Conservation (phyloP, 2,113 vertebrate species). For the Asarcornis scutulata region DNA sequence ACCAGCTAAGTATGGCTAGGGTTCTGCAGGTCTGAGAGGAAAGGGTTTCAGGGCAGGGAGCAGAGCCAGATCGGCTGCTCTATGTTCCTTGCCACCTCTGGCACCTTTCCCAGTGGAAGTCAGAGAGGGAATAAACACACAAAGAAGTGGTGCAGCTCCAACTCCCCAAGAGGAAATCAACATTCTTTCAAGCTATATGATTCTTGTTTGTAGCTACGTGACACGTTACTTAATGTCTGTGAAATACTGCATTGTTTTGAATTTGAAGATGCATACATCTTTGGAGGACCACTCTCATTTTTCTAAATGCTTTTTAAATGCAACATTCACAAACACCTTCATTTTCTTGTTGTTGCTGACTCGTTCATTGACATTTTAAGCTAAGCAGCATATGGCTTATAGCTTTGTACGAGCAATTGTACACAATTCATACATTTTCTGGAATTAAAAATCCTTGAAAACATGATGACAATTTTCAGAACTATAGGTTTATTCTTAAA, state of each 20-base stretch:
- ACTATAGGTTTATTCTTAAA: conserved; percentile 16
- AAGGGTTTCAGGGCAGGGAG: conserved; percentile 32
- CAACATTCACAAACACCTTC: conserved; percentile 63
- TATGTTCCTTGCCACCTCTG: neutral
- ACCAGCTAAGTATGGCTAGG: neutral
- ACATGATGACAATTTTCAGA: conserved; percentile 26
- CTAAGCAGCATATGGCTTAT: conserved; percentile 66
- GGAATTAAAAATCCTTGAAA: conserved; percentile 34
- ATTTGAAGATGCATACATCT: neutral
- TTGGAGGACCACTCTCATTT: neutral
- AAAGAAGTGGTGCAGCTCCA: conserved; percentile 15
- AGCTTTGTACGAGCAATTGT: conserved; percentile 46
- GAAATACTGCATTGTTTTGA: conserved; percentile 32
- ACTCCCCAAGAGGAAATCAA: conserved; percentile 27
- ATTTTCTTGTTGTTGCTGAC: conserved; percentile 60
- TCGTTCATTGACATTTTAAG: conserved; percentile 57
- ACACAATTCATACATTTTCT: conserved; percentile 49
- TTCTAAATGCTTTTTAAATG: conserved; percentile 58
- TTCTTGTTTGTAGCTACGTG: conserved; percentile 58
- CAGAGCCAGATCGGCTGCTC: neutral
- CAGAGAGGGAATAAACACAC: conserved; percentile 51
- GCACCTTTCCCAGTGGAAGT: conserved; percentile 8
- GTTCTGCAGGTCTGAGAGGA: conserved; percentile 3
- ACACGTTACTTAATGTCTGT: conserved; percentile 40
- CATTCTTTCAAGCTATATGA: conserved; percentile 43